Conservation (phyloP, 2,888 invertebrate genomes). For the Acleris holmiana region DNA sequence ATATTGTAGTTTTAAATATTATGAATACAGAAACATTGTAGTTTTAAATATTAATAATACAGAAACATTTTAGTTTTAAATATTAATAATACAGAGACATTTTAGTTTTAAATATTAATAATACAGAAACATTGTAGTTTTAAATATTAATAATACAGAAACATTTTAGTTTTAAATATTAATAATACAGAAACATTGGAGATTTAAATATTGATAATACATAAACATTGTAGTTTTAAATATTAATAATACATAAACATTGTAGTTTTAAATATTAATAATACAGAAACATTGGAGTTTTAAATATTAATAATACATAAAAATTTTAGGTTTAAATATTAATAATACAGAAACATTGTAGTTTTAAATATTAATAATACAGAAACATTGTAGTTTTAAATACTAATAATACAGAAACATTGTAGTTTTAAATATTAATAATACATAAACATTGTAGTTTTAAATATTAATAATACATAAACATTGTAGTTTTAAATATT, state of each 20-base stretch:
- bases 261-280: background rate
- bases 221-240: background rate
- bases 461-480: background rate
- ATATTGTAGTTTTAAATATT: background rate
- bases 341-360: no score
- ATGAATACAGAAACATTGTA: no score
- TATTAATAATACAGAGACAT: background rate
- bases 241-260: no score
- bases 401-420: no score
- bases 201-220: no score
- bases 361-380: background rate
- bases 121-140: background rate
- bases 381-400: background rate
- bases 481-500: background rate
- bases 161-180: background rate
- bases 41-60: background rate
- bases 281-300: background rate
- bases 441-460: background rate
- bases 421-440: background rate
- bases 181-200: no score
- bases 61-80: background rate
- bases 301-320: background rate
- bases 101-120: background rate
- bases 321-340: background rate
- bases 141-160: background rate